phyloP scores from a whole-genome alignment of 2,888 invertebrate genomes.

The Torymus tubicola region DNA sequence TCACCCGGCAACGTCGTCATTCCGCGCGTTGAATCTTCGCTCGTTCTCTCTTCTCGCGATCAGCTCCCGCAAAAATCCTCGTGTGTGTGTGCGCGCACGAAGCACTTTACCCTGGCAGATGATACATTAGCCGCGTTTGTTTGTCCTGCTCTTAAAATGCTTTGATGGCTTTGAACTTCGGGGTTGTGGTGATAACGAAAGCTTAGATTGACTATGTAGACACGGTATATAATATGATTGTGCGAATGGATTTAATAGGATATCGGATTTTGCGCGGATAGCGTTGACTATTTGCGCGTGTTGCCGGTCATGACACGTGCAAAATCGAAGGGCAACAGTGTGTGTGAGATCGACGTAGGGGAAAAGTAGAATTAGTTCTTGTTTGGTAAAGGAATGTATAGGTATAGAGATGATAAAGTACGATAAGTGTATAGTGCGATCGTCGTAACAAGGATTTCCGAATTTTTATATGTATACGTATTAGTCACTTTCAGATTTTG shows the following conservation, averaged over 20 bases:
- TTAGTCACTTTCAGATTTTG: too few relatives aligned
- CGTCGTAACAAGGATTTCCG: too few relatives aligned
- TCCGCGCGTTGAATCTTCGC: not conserved
- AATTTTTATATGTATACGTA: too few relatives aligned
- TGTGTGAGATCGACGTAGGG: too few relatives aligned
- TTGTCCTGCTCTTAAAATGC: slow-evolving; percentile 53
- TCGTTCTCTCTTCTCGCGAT: not conserved
- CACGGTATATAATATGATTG: slow-evolving; percentile 2
- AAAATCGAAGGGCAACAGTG: too few relatives aligned
- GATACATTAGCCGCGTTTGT: slow-evolving; percentile 59
- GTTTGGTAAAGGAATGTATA: too few relatives aligned
- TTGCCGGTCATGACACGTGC: too few relatives aligned
- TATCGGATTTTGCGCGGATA: slow-evolving; percentile 15
- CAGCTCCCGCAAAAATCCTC: not conserved
- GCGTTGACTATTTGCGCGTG: too few relatives aligned
- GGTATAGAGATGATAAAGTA: too few relatives aligned
- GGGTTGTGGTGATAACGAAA: not conserved
- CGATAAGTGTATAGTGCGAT: too few relatives aligned
- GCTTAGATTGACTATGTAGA: too few relatives aligned
- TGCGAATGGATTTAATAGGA: slow-evolving; percentile 21
- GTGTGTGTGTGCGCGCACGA: not conserved
- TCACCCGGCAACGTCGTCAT: not conserved
- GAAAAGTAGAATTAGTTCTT: too few relatives aligned
- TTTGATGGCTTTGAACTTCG: slow-evolving; percentile 22
- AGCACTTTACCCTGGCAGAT: slow-evolving; percentile 52